Base-by-base conservation (phyloP, 2,797 vertebrate genomes). In the Petrocephalus schoutedeni region DNA sequence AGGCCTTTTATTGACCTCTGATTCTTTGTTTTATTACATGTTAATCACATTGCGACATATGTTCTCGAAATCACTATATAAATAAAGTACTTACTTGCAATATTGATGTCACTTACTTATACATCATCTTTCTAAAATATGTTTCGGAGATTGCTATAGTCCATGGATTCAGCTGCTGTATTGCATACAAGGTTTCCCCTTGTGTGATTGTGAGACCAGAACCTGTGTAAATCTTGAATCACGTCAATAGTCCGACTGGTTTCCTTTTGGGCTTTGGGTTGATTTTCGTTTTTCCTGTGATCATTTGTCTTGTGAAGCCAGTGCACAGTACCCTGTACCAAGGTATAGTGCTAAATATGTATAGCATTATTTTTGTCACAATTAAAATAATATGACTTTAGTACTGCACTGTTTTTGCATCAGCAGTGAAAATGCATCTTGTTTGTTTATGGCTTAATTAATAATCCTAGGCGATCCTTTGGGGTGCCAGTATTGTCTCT, bases 371-470 rank as follows among this genome's bases (percentile, higher is more conserved):
- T 80, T 80, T n/a, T 10, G 19, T 19, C 9, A 9, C 36, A 80
- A 80, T 49, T 80, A 80, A 80, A 80, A 41, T 80, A 49, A 49
- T 80, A 80, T 0, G 2, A 49, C 36, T 49, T 80, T 36, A 9
- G 0, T n/a, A 49, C 41, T 80, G 41, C 74, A 77, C 74, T 77
- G 41, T 80, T 80, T 28, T 80, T 80, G 74, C 41, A 80, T 80
- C 41, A 9, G 36, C 36, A 45, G 74, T 8, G 3, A n/a, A 84
- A 84, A 54, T 54, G 2, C 14, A 2, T 82, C 49, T 51, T n/a
- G 77, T 54, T 84, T 84, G 51, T 51, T 51, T 84, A 54, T 54
- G 80, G n/a, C 80, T 54, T 84, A 84, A 83, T 83, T 53, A 83
- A 54, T 23, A 14, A 49, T 28, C 51, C 21, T 2, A 84, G 80